These are phyloP conservation scores for Bombus terrestris DNA, from an alignment of 1,140 invertebrate genomes.

Conservation along the genomic window DNA sequence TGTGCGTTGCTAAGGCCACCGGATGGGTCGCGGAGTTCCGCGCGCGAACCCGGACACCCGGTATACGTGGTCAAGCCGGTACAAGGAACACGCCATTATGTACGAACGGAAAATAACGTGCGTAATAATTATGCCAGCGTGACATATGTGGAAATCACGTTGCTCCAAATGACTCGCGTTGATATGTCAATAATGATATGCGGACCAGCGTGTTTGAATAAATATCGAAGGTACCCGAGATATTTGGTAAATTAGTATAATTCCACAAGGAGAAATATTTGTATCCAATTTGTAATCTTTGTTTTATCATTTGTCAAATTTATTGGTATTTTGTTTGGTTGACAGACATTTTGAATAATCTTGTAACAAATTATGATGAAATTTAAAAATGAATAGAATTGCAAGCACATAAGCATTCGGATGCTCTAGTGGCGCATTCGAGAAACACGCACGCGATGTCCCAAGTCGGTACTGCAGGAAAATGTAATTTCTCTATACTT, in stretches of 20 bases:
- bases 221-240: background rate
- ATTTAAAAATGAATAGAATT: background rate
- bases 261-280: background rate
- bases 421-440: background rate
- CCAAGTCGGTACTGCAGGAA: slow-evolving; percentile 1
- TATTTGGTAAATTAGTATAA: background rate
- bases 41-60: slow-evolving; percentile 72
- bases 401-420: too few species aligned
- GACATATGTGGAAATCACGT: background rate
- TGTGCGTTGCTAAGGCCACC: slow-evolving; percentile 83
- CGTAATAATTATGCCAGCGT: too few species aligned
- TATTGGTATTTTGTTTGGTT: background rate
- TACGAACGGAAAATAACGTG: background rate
- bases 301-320: background rate
- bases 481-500: background rate
- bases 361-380: background rate
- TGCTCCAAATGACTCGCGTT: background rate
- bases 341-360: background rate
- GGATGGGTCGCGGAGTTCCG: slow-evolving; percentile 73
- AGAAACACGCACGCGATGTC: background rate
- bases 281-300: background rate
- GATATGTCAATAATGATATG: background rate
- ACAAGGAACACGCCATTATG: slow-evolving; percentile 22
- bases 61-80: slow-evolving; percentile 47
- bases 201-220: background rate